Percentiles rank a stretch among this genome's conserved stretches.
Conservation (phyloP, 1,140 invertebrate species). For the Bemisia tabaci region DNA sequence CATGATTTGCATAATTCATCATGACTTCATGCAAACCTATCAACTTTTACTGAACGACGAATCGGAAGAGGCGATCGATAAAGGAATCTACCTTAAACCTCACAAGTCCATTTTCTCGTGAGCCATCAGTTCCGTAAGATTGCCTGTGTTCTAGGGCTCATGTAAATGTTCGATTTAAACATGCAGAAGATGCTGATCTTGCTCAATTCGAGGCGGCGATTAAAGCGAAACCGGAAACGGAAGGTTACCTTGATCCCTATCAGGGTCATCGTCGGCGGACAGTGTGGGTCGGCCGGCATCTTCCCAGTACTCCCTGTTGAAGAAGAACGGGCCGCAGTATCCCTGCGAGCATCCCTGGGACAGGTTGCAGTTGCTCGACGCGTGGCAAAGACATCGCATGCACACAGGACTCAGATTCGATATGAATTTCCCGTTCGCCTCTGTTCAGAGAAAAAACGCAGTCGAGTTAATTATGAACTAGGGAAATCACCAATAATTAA, state of each 20-base stretch:
- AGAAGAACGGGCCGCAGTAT: conserved; percentile 45
- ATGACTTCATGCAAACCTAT: no score
- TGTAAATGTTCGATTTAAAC: no score
- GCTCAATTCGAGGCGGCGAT: no score
- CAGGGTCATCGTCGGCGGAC: conserved; percentile 32
- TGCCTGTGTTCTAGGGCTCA: no score
- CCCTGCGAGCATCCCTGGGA: conserved; percentile 34
- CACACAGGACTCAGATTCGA: conserved; percentile 32
- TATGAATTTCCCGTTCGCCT: conserved; percentile 12
- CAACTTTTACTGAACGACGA: no score
- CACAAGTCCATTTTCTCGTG: neutral
- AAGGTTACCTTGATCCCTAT: conserved; percentile 28
- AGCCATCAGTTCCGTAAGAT: no score
- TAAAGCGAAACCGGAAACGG: no score
- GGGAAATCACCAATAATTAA: neutral
- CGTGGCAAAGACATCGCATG: conserved; percentile 42
- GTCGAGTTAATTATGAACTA: neutral
- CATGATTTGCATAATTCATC: no score
- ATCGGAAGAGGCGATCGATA: neutral
- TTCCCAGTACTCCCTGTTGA: conserved; percentile 44
- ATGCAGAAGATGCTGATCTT: no score
- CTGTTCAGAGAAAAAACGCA: neutral
- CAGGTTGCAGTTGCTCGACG: conserved; percentile 38
- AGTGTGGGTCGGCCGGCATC: conserved; percentile 40
- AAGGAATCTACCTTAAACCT: neutral